These are phyloP conservation scores for Bombus sylvicola DNA, from an alignment of 1,140 invertebrate genomes.

Conservation along the genomic window DNA sequence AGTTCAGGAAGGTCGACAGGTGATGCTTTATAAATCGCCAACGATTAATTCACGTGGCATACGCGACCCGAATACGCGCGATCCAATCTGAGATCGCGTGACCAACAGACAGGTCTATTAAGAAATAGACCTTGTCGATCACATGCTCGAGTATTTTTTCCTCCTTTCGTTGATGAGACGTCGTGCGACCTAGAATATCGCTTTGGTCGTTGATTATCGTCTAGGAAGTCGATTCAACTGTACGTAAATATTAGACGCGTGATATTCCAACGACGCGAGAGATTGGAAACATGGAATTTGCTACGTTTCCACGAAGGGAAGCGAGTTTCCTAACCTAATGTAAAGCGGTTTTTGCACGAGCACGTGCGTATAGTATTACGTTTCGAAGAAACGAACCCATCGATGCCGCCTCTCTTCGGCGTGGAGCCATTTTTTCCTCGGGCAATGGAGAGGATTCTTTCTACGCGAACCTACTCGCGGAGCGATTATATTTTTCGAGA, in stretches of 20 bases:
- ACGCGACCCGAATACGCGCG: not conserved
- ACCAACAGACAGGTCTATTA: conserved; percentile 40
- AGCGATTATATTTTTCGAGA: not conserved
- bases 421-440: too few relatives aligned
- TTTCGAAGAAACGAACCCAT: not conserved
- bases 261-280: not conserved
- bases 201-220: not conserved
- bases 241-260: not conserved
- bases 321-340: not conserved
- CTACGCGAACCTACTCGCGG: not conserved
- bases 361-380: not conserved
- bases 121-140: not conserved
- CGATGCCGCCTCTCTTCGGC: not conserved
- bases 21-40: conserved; percentile 58
- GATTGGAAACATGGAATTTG: not conserved
- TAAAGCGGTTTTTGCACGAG: not conserved
- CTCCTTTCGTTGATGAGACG: not conserved
- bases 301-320: not conserved
- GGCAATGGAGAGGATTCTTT: not conserved
- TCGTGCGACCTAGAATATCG: not conserved
- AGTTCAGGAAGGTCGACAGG: conserved; percentile 57
- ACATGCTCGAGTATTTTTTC: too few relatives aligned
- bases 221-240: not conserved
- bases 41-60: conserved; percentile 57
- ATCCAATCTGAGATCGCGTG: conserved; percentile 18